Base-by-base conservation (phyloP, 2,888 invertebrate genomes). In the Synergus umbraculus region DNA sequence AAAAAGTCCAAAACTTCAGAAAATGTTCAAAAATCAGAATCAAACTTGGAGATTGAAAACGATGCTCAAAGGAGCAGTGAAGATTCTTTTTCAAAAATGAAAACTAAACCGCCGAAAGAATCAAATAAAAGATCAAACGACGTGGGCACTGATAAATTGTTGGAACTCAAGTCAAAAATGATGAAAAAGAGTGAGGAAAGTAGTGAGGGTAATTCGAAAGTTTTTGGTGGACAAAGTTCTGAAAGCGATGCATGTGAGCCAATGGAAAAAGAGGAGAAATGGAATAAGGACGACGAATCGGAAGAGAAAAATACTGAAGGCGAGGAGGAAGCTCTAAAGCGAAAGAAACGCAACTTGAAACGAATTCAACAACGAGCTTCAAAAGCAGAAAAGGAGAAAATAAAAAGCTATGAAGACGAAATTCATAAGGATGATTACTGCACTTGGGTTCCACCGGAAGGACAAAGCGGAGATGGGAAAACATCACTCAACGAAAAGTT, bases 381-480 rank as follows among this genome's bases (percentile, higher is more conserved):
- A 83, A 91, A 89, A 82, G 65, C 67, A 49, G 43, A 77, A 79
- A 79, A 81, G 67, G 80, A 79, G 69, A 54, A 76, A 29, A 79
- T 78, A 67, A 80, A 78, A 65, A 46, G 69, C 77, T 80, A 80
- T 18, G 79, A 81, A 15, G 44, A 81, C 80, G 64, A 69, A 83
- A n/a, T 29, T 8, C 64, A 15, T 76, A 4, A 67, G 29, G 94
- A 94, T 79, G 95, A 96, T 88, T 96, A 96, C 90, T 95, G 95
- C 10, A 95, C 95, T 88, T 97, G 97, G 97, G 92, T 96, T 63
- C 97, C 97, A 4, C 97, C 97, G 0, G 87, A 92, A 84, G 93
- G 94, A 88, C 97, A 97, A 92, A 94, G 94, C 66, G 97, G 97
- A 0, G 97, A 97, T 92, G 97, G 97, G 7, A 93, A 94, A 85